Evolutionary conservation across 1,140 invertebrate genomes (phyloP).

Genomic region (Penaeus indicus): DNA sequence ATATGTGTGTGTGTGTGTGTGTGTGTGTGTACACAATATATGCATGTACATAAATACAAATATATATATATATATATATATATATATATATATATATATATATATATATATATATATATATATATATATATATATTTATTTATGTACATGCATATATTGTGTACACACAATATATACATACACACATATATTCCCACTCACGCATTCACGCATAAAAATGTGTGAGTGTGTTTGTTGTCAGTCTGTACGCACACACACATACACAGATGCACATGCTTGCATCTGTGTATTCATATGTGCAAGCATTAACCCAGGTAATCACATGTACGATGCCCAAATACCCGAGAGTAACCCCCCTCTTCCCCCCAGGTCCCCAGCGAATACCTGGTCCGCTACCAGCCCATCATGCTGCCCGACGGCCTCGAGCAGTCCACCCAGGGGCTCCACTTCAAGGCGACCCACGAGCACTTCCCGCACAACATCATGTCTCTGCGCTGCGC

Average conservation of each 20-base stretch:
- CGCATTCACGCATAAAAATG: no score
- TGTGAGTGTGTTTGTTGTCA: no score
- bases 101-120: constrained; percentile 10
- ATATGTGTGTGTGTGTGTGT: no score
- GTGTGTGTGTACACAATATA: no score
- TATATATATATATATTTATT: not conserved
- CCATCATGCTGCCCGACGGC: constrained; percentile 57
- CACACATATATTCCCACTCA: no score
- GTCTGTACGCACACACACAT: not conserved
- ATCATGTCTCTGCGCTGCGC: constrained; percentile 66
- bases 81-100: constrained; percentile 22
- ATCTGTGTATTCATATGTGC: not conserved
- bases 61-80: constrained; percentile 20
- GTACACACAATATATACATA: not conserved
- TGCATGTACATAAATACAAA: not conserved
- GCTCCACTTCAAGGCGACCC: constrained; percentile 63
- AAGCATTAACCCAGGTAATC: not conserved
- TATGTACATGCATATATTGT: no score
- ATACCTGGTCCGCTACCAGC: constrained; percentile 58
- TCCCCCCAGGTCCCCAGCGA: constrained; percentile 29
- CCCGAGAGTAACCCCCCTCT: no score
- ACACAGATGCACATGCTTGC: not conserved
- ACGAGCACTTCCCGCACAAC: constrained; percentile 62
- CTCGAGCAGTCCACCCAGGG: constrained; percentile 64
- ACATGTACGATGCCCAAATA: no score